phyloP scores from a whole-genome alignment of 2,888 invertebrate species.

The Eulithis prunata region DNA sequence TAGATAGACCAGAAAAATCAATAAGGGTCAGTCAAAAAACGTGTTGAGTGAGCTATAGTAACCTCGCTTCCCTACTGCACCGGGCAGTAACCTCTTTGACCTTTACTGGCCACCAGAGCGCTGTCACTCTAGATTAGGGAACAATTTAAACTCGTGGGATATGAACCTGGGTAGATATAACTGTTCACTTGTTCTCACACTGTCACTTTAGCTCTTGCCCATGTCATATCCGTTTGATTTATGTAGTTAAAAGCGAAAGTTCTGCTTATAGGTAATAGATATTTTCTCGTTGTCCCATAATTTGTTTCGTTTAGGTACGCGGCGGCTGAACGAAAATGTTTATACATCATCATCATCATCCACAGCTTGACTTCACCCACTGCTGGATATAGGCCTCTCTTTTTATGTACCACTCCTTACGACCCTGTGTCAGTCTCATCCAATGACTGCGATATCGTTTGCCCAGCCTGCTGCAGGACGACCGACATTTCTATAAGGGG shows the following conservation, averaged over 20 bases:
- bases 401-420: no score
- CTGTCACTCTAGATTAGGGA: slow-evolving; percentile 28
- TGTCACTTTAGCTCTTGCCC: slow-evolving; percentile 1
- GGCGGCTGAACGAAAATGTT: no score
- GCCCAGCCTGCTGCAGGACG: no score
- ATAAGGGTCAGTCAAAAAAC: background rate
- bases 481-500: no score
- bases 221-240: background rate
- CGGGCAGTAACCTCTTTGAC: slow-evolving; percentile 9
- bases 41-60: background rate
- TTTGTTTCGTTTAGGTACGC: no score
- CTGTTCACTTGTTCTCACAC: slow-evolving; percentile 14
- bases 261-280: background rate
- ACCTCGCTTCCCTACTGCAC: background rate
- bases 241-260: background rate
- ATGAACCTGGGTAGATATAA: slow-evolving; percentile 14
- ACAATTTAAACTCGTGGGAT: slow-evolving; percentile 28
- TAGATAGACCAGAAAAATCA: background rate
- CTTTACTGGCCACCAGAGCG: slow-evolving; percentile 7
- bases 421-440: no score
- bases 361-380: no score
- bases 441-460: no score
- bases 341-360: no score
- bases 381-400: no score
- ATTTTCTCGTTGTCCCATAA: no score